Conservation (phyloP, 2,113 vertebrate species). For the Petrocephalus zakoni region DNA sequence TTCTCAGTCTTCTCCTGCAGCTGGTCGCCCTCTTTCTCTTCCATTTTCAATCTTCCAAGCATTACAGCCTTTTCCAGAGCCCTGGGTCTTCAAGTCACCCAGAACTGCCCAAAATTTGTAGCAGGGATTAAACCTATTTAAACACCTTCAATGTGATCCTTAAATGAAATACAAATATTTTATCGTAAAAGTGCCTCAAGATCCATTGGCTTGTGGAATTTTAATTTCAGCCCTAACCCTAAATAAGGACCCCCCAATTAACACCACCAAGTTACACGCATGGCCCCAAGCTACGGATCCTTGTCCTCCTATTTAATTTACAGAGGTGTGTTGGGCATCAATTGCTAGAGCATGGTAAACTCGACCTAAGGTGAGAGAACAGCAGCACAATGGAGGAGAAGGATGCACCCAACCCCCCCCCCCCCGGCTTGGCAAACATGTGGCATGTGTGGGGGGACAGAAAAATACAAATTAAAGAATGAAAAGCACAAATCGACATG, state of each 20-base stretch:
- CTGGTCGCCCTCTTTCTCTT: no score
- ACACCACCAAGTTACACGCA: background rate
- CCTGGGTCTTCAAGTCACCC: no score
- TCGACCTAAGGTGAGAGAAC: slow-evolving; percentile 26
- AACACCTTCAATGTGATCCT: background rate
- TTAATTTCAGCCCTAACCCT: background rate
- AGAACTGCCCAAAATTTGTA: no score
- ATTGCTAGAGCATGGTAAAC: slow-evolving; percentile 24
- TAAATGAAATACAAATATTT: background rate
- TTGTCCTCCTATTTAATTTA: slow-evolving; percentile 21
- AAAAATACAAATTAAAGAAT: background rate
- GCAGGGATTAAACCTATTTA: no score
- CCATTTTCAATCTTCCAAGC: no score
- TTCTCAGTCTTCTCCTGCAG: no score
- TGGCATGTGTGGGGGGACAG: no score
- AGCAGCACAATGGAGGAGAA: background rate
- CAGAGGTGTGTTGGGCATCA: slow-evolving; percentile 24
- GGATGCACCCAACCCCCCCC: slow-evolving; percentile 31
- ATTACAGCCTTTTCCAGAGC: no score
- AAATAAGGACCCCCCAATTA: background rate
- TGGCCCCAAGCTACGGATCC: background rate
- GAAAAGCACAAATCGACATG: background rate
- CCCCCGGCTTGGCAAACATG: slow-evolving; percentile 8
- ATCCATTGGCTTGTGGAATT: no score
- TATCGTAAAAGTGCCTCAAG: background rate